These are phyloP conservation scores for Atlantisia rogersi DNA, from an alignment of 2,113 vertebrate species.

Conservation along the genomic window DNA sequence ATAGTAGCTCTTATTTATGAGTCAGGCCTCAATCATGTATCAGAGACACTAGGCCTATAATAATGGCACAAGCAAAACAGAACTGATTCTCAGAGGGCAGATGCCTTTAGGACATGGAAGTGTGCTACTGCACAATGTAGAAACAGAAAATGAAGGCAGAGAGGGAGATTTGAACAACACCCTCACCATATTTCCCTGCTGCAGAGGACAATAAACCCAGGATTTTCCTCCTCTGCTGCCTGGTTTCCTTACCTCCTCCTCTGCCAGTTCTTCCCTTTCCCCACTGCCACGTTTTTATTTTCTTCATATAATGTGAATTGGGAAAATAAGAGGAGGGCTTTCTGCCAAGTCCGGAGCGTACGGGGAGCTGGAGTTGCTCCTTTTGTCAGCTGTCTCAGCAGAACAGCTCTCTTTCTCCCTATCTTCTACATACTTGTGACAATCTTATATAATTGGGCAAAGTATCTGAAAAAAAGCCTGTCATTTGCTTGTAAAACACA, in stretches of 20 bases:
- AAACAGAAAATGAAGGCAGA: constrained; percentile 34
- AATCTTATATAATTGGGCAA: constrained; percentile 49
- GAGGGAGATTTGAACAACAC: not conserved
- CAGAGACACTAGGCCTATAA: constrained; percentile 65
- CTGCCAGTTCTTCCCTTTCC: not conserved
- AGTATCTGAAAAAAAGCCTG: constrained; percentile 13
- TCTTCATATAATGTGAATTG: not conserved
- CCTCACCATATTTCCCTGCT: not conserved
- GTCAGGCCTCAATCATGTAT: constrained; percentile 74
- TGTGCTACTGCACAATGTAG: not conserved
- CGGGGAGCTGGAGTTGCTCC: not conserved
- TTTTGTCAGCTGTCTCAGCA: constrained; percentile 47
- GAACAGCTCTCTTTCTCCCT: constrained; percentile 26
- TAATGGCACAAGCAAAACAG: constrained; percentile 68
- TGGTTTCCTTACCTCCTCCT: constrained; percentile 9
- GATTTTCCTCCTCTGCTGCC: constrained; percentile 6
- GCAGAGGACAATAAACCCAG: not conserved
- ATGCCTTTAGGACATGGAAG: constrained; percentile 55
- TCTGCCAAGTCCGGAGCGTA: not conserved
- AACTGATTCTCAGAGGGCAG: constrained; percentile 40
- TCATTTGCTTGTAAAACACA: constrained; percentile 41
- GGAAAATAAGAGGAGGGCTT: constrained; percentile 27
- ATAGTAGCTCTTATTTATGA: constrained; percentile 73
- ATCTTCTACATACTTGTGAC: not conserved
- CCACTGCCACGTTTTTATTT: not conserved